phyloP scores from a whole-genome alignment of 2,113 vertebrate species.

The Leptodactylus fuscus region DNA sequence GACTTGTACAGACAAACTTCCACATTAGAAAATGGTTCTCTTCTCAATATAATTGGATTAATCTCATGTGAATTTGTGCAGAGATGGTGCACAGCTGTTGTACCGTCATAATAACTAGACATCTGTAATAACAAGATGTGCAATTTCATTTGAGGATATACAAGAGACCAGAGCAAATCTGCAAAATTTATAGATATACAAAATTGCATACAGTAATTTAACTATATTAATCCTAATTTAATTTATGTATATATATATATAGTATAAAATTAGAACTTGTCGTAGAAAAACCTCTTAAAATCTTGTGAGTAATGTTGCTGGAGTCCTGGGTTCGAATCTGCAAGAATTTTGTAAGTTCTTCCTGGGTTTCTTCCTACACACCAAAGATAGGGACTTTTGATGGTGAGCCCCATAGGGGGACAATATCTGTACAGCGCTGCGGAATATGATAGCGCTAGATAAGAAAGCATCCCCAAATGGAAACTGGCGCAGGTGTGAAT shows the following conservation, averaged over 20 bases:
- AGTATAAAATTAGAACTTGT: too few relatives aligned
- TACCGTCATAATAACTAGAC: slow-evolving; percentile 8
- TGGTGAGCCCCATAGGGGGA: too few relatives aligned
- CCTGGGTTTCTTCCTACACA: too few relatives aligned
- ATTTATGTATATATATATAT: background rate
- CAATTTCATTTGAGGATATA: slow-evolving; percentile 1
- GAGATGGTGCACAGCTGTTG: slow-evolving; percentile 28
- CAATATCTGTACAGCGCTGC: too few relatives aligned
- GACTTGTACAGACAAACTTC: slow-evolving; percentile 31
- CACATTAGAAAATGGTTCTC: slow-evolving; percentile 26
- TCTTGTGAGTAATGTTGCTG: too few relatives aligned
- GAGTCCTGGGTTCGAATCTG: too few relatives aligned
- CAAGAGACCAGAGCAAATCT: background rate
- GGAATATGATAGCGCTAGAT: too few relatives aligned
- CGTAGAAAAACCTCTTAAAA: too few relatives aligned
- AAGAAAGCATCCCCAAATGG: too few relatives aligned
- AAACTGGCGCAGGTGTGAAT: too few relatives aligned
- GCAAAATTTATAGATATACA: background rate
- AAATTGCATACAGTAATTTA: background rate
- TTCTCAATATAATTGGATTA: slow-evolving; percentile 39
- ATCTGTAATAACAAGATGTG: slow-evolving; percentile 43
- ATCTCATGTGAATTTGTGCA: slow-evolving; percentile 33
- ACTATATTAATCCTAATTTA: background rate
- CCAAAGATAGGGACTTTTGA: too few relatives aligned
- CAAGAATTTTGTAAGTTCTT: too few relatives aligned